phyloP scores from a whole-genome alignment of 1,140 invertebrate species.

The Bactericera cockerelli region DNA sequence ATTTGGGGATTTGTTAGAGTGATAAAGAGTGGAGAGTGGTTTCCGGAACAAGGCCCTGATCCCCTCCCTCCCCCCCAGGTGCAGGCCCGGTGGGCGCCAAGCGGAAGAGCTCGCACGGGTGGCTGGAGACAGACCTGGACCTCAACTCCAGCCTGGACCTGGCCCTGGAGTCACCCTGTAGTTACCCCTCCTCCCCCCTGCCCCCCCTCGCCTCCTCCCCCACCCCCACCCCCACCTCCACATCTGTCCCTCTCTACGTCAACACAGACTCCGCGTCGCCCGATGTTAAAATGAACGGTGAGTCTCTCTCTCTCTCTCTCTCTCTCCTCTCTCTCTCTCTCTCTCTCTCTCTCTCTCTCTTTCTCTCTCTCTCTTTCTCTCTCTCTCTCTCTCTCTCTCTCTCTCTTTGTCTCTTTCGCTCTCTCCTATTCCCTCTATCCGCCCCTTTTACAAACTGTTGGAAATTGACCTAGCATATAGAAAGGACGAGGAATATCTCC shows the following conservation, averaged over 20 bases:
- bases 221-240: background rate
- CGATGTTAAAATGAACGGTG: slow-evolving; percentile 12
- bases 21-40: no score
- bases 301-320: background rate
- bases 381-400: background rate
- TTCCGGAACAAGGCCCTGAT: no score
- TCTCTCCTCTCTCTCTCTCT: no score
- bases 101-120: slow-evolving; percentile 33
- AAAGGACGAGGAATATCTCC: no score
- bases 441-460: background rate
- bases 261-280: slow-evolving; percentile 27
- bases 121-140: slow-evolving; percentile 83
- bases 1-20: no score
- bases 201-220: slow-evolving; percentile 20
- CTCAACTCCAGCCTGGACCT: slow-evolving; percentile 49
- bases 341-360: no score
- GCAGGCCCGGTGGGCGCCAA: slow-evolving; percentile 27
- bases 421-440: background rate
- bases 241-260: slow-evolving; percentile 29
- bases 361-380: background rate
- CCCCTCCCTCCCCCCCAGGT: slow-evolving; percentile 17
- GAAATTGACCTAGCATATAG: no score
- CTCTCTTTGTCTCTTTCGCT: background rate
- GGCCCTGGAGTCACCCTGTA: slow-evolving; percentile 29
- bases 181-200: background rate